These are phyloP conservation scores for Sciurus niger DNA, from an alignment of 2,113 vertebrate species.

Conservation along the genomic window DNA sequence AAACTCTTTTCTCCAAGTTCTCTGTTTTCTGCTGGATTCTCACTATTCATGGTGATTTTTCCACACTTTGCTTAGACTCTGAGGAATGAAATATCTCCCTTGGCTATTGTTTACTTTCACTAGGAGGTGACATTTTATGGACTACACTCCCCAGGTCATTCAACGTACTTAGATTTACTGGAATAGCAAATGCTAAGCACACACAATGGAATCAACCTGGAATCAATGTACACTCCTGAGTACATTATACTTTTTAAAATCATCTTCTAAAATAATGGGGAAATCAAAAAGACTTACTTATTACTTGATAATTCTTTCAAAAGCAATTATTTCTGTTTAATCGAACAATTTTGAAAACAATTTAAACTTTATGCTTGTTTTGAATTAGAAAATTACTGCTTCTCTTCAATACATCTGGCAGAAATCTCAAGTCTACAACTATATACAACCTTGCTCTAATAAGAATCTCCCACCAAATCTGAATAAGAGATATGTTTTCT, in stretches of 20 bases:
- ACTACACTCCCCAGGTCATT: neutral
- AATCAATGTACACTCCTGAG: neutral
- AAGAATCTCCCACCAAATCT: neutral
- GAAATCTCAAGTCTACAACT: neutral
- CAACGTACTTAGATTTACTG: neutral
- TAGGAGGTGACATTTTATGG: neutral
- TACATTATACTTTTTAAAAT: neutral
- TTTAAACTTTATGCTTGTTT: neutral
- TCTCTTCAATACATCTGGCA: neutral
- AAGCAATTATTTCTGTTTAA: conserved; percentile 69
- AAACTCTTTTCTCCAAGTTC: neutral
- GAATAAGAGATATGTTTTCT: neutral
- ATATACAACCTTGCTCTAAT: neutral
- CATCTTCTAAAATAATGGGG: conserved; percentile 47
- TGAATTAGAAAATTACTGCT: conserved; percentile 58
- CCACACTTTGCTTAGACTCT: neutral
- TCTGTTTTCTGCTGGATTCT: neutral
- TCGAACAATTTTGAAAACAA: conserved; percentile 70
- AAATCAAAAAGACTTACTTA: neutral
- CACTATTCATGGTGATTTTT: neutral
- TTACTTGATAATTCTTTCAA: neutral
- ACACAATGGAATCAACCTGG: neutral
- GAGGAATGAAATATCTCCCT: neutral
- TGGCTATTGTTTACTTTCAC: neutral
- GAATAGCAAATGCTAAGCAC: conserved; percentile 33